These are phyloP conservation scores for Darevskia nairensis DNA, from an alignment of 2,797 vertebrate species.

Conservation along the genomic window DNA sequence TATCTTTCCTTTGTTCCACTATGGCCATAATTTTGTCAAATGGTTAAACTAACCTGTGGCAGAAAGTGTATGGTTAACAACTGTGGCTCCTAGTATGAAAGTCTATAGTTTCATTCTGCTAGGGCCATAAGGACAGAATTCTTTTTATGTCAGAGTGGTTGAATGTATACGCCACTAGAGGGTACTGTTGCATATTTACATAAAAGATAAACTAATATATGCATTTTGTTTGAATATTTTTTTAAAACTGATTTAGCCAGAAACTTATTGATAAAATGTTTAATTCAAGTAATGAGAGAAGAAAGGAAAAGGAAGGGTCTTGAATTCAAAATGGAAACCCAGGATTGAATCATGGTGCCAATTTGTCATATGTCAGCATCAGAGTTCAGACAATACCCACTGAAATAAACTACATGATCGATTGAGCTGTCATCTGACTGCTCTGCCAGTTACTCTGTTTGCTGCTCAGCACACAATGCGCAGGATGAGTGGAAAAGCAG, in stretches of 20 bases:
- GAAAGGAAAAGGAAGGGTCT: neutral
- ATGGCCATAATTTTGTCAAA: neutral
- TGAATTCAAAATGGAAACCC: neutral
- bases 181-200: neutral
- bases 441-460: neutral
- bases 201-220: conserved; percentile 10
- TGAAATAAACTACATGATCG: conserved; percentile 4
- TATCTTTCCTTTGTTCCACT: no score
- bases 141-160: neutral
- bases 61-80: neutral
- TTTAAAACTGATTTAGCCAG: neutral
- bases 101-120: neutral
- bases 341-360: neutral
- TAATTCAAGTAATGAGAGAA: neutral
- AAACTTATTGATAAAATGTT: neutral
- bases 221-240: neutral
- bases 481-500: neutral
- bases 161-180: conserved; percentile 11
- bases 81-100: neutral
- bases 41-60: neutral
- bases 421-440: conserved; percentile 1
- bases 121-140: neutral
- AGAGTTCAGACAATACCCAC: neutral
- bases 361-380: neutral
- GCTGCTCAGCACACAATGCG: neutral